Percentiles rank a stretch among this genome's conserved stretches.
Conservation (phyloP, 2,888 invertebrate genomes). For the Eugnorisma glareosa region DNA sequence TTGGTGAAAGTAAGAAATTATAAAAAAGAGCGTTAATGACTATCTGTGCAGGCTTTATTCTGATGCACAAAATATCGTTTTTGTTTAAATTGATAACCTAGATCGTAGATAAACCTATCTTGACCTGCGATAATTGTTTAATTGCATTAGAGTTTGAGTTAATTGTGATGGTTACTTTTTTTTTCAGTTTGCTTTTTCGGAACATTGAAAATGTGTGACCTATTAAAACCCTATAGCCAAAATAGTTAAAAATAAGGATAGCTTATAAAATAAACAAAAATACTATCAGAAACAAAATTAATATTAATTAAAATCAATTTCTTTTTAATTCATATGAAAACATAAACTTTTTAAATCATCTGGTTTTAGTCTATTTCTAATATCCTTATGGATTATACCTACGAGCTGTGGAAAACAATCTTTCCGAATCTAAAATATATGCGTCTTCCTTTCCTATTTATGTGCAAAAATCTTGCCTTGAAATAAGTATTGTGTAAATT, state of each 20-base stretch:
- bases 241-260: background rate
- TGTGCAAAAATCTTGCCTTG: constrained; percentile 19
- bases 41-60: constrained; percentile 25
- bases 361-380: too few species aligned
- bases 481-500: constrained; percentile 6
- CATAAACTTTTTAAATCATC: too few species aligned
- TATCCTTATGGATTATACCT: too few species aligned
- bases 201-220: background rate
- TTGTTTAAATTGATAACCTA: constrained; percentile 14
- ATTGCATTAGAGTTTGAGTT: background rate
- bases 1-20: constrained; percentile 82
- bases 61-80: constrained; percentile 12
- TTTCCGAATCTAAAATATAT: too few species aligned
- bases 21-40: constrained; percentile 67
- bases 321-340: too few species aligned
- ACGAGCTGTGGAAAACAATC: too few species aligned
- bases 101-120: too few species aligned
- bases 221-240: background rate
- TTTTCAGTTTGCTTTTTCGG: background rate
- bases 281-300: background rate
- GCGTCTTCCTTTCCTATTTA: background rate
- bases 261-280: background rate
- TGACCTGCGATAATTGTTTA: background rate
- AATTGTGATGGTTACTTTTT: background rate
- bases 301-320: too few species aligned